Base-by-base conservation (phyloP, 2,797 vertebrate genomes). In the Myotis findleyi region DNA sequence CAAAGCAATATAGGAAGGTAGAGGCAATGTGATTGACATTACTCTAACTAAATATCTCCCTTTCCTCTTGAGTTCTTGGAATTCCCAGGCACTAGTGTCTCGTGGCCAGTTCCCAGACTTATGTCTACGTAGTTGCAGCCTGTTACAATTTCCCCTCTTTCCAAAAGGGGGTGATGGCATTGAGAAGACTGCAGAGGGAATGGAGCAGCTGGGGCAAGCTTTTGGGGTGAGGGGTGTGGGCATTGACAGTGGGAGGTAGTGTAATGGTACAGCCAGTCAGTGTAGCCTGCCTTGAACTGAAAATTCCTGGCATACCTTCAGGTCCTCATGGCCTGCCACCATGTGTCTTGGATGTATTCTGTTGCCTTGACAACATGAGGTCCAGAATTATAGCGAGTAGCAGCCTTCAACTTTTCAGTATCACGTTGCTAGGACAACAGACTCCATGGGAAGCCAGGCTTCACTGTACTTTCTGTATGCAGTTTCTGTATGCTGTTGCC, bases 361-460 rank as follows among this genome's bases (percentile, higher is more conserved):
- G 91, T 95, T 96, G 94, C 87, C 94, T 93, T 94, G 94, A 88
- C 84, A 93, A 94, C 91, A 51, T 51, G 92, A 83, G 27, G 12
- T 80, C 81, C 68, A 83, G 93, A 90, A 80, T 87, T 95, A 64
- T 86, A 83, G 71, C 86, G 81, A 92, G 80, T n/a, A 93, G 51
- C 68, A 86, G 84, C 89, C 95, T 91, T 96, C 96, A 92, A 93
- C 80, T 75, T 95, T 95, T 93, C 55, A 68, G 91, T 85, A 53
- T 96, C 84, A 7, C 0, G 77, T 97, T 96, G 84, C 96, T 55
- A 97, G 75, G 94, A 80, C 93, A 94, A 92, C 77, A 93, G 94
- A 93, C 51, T 90, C 93, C 49, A 20, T 47, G 64, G 83, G 81
- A 76, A 95, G 49, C 69, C 66, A 53, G 89, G 53, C 81, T 55